These are phyloP conservation scores for Tiaroga cobitis DNA, from an alignment of 2,797 vertebrate species.

Conservation along the genomic window DNA sequence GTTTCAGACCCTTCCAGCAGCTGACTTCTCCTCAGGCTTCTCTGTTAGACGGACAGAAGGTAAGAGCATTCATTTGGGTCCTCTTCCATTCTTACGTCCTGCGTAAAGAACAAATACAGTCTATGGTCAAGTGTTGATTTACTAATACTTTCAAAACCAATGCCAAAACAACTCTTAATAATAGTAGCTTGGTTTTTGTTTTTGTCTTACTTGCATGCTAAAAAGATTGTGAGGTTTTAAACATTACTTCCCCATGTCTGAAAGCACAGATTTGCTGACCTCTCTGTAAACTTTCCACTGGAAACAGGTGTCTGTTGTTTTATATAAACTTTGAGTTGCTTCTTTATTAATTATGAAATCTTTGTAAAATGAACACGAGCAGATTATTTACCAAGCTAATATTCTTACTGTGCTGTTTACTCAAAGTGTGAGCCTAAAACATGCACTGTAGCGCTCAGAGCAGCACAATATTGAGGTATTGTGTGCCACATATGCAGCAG, in stretches of 20 bases:
- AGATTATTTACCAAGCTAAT: not conserved
- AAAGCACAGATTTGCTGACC: not conserved
- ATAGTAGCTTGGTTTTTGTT: not conserved
- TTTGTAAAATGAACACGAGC: not conserved
- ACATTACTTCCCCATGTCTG: no score
- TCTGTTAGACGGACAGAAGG: conserved; percentile 79
- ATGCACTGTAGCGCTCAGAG: conserved; percentile 11
- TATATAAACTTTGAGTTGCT: not conserved
- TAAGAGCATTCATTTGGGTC: conserved; percentile 72
- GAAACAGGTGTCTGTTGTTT: conserved; percentile 29
- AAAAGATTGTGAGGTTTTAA: not conserved
- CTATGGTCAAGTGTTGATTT: not conserved
- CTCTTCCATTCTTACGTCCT: not conserved
- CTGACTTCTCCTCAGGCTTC: conserved; percentile 77
- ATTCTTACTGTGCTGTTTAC: not conserved
- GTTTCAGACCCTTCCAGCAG: conserved; percentile 75
- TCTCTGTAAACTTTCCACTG: not conserved
- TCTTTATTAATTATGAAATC: not conserved
- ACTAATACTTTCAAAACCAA: not conserved
- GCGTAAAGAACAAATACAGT: not conserved
- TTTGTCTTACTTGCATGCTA: not conserved
- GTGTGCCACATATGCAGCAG: conserved; percentile 91
- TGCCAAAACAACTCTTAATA: not conserved
- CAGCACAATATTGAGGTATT: conserved; percentile 71
- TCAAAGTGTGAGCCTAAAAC: not conserved